phyloP scores from a whole-genome alignment of 2,113 vertebrate genomes.

The Macrotus californicus region DNA sequence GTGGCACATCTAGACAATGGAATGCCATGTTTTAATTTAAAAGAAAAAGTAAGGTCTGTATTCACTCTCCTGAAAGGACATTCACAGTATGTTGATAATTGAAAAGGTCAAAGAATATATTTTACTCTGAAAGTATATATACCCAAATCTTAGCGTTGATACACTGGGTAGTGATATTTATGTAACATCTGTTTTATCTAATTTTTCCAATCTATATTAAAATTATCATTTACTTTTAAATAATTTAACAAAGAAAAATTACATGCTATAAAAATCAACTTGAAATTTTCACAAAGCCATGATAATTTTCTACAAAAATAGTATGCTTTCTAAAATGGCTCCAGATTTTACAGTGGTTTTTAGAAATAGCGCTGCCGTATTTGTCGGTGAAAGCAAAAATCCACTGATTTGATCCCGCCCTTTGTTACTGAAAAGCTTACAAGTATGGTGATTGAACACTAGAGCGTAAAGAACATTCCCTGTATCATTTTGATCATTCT shows the following conservation, averaged over 20 bases:
- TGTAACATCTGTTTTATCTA: background rate
- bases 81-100: background rate
- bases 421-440: constrained; percentile 1
- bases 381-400: background rate
- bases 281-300: background rate
- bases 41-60: background rate
- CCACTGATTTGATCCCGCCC: background rate
- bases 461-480: background rate
- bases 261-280: background rate
- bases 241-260: background rate
- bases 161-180: background rate
- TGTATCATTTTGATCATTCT: background rate
- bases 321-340: background rate
- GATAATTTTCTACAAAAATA: background rate
- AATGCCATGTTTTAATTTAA: background rate
- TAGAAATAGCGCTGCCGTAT: background rate
- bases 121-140: background rate
- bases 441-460: background rate
- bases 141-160: background rate
- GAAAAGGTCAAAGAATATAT: background rate
- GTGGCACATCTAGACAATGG: background rate
- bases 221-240: constrained; percentile 1
- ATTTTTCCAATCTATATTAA: background rate
- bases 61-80: background rate
- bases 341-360: background rate